Conservation (phyloP, 2,113 vertebrate genomes). For the Megaptera novaeangliae region DNA sequence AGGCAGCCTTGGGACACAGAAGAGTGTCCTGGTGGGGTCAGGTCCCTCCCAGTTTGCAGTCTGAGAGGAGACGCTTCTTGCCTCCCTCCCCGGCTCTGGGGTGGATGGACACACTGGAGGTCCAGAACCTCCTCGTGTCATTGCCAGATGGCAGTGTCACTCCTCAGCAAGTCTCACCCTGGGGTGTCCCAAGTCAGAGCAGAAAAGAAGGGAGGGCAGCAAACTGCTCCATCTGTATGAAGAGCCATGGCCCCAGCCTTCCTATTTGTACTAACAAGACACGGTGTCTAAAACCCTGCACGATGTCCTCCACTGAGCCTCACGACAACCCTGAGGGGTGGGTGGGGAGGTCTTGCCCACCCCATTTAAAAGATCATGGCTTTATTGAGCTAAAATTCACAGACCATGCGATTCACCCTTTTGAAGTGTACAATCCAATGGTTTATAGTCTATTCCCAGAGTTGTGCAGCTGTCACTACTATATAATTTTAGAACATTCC, state of each 20-base stretch:
- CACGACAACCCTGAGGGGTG: not conserved
- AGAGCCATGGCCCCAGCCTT: not conserved
- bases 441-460: not conserved
- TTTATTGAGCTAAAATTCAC: not conserved
- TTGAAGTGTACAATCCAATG: not conserved
- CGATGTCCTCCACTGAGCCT: not conserved
- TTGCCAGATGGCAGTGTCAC: not conserved
- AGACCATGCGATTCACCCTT: not conserved
- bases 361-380: not conserved
- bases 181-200: not conserved
- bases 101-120: not conserved
- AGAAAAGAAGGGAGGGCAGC: not conserved
- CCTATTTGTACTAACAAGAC: fast-evolving
- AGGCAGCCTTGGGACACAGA: fast-evolving
- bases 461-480: not conserved
- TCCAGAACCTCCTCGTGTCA: not conserved
- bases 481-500: not conserved
- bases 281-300: not conserved
- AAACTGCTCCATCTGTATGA: not conserved
- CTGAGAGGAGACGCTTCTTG: not conserved
- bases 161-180: not conserved
- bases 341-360: not conserved
- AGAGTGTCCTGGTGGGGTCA: not conserved
- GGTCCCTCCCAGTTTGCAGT: not conserved
- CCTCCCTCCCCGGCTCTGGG: not conserved